Evolutionary conservation across 2,888 invertebrate species (phyloP).

Genomic region (Strigamia transsilvanica): DNA sequence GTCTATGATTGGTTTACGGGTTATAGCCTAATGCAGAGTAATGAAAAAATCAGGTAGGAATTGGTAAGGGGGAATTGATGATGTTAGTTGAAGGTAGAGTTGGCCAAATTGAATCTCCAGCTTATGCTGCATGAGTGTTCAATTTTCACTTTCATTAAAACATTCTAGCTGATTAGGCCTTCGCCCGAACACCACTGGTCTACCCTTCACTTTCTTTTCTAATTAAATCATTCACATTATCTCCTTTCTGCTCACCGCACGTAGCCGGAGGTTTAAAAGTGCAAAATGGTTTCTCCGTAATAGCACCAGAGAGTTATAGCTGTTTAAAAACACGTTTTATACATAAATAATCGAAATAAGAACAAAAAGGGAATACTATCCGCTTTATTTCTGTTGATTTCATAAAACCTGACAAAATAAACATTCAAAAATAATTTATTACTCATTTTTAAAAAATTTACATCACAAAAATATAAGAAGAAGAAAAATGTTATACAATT

Average conservation of each 20-base stretch:
- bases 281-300: neutral
- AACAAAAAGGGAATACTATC: too few species aligned
- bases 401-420: too few species aligned
- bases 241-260: constrained; percentile 2
- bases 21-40: neutral
- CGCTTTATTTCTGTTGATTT: too few species aligned
- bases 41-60: neutral
- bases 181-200: constrained; percentile 2
- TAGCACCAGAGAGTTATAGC: neutral
- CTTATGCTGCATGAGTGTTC: constrained; percentile 8
- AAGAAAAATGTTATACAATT: too few species aligned
- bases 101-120: neutral
- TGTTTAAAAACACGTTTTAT: too few species aligned
- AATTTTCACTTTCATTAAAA: constrained; percentile 8
- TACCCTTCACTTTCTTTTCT: neutral
- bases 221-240: constrained; percentile 8
- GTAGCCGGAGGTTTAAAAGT: neutral
- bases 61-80: neutral
- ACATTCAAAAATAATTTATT: too few species aligned
- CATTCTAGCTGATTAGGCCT: constrained; percentile 8
- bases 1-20: neutral
- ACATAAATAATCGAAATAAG: too few species aligned
- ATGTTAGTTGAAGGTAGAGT: neutral
- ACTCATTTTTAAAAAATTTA: too few species aligned
- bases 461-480: too few species aligned